phyloP scores from a whole-genome alignment of 2,797 vertebrate genomes.

The Enoplosus armatus region DNA sequence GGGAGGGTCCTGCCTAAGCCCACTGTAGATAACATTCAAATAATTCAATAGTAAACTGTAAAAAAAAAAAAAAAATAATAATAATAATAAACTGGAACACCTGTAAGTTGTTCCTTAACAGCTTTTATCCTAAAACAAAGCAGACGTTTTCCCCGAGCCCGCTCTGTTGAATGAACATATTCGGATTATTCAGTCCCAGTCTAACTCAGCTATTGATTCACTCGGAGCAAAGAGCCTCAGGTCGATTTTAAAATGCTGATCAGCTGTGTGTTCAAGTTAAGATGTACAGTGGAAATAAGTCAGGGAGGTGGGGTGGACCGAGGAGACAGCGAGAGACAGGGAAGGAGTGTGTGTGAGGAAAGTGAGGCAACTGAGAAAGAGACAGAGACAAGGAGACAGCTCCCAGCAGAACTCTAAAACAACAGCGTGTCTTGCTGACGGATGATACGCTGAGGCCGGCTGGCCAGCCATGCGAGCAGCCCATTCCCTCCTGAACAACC shows the following conservation, averaged over 20 bases:
- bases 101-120: constrained; percentile 5
- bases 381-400: constrained; percentile 79
- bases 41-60: not conserved
- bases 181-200: constrained; percentile 55
- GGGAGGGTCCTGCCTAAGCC: not conserved
- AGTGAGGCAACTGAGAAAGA: constrained; percentile 60
- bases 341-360: constrained; percentile 7
- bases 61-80: too few species aligned
- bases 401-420: constrained; percentile 86
- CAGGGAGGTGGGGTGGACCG: not conserved
- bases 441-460: constrained; percentile 80
- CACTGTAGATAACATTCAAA: not conserved
- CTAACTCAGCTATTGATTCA: constrained; percentile 64
- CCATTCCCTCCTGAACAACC: constrained; percentile 78
- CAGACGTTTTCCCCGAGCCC: constrained; percentile 28
- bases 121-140: constrained; percentile 46
- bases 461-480: constrained; percentile 81
- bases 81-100: constrained; percentile 31
- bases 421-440: constrained; percentile 84
- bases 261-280: constrained; percentile 63
- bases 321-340: constrained; percentile 23
- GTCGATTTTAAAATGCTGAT: constrained; percentile 70
- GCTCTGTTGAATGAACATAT: constrained; percentile 61
- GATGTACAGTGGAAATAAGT: constrained; percentile 67
- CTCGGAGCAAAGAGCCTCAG: constrained; percentile 27